A percentile compares a stretch with the other conserved stretches of the same genome.
phyloP scores from a whole-genome alignment of 2,888 invertebrate species.

The Choristoneura rosaceana region DNA sequence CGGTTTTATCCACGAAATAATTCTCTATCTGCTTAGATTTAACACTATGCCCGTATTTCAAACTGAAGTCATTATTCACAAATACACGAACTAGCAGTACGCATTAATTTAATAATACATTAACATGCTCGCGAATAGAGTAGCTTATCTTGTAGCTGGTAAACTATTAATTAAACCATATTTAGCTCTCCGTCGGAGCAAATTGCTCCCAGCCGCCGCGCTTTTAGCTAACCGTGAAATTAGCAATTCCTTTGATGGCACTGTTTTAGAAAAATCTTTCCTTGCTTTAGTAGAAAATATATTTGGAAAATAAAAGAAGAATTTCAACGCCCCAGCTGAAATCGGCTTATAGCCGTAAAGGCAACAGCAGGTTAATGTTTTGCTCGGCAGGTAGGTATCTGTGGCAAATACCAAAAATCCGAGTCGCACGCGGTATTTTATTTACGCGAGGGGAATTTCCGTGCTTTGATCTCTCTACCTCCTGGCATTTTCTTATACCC shows the following conservation, averaged over 20 bases:
- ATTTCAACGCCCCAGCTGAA: slow-evolving; percentile 19
- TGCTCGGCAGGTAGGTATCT: slow-evolving; percentile 44
- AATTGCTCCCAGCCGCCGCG: slow-evolving; percentile 28
- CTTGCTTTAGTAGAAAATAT: slow-evolving; percentile 20
- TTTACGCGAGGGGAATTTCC: slow-evolving; percentile 72
- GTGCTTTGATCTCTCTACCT: slow-evolving; percentile 76
- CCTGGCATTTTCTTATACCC: slow-evolving; percentile 78
- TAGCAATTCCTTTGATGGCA: slow-evolving; percentile 23
- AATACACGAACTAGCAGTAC: slow-evolving; percentile 28
- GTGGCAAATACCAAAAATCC: slow-evolving; percentile 63
- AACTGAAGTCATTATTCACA: slow-evolving; percentile 35
- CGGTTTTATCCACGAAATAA: slow-evolving; percentile 34
- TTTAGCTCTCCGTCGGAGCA: slow-evolving; percentile 29
- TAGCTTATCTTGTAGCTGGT: slow-evolving; percentile 33
- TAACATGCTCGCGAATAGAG: slow-evolving; percentile 37
- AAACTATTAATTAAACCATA: slow-evolving; percentile 40
- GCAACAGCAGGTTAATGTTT: slow-evolving; percentile 36
- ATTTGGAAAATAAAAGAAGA: slow-evolving; percentile 25
- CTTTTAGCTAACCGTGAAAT: slow-evolving; percentile 25
- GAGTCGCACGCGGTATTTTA: slow-evolving; percentile 65
- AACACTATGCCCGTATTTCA: slow-evolving; percentile 16
- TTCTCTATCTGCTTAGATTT: slow-evolving; percentile 29
- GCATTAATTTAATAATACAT: slow-evolving; percentile 38
- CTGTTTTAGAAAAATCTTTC: slow-evolving; percentile 25
- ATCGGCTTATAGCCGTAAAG: slow-evolving; percentile 20